Conservation (phyloP, 2,888 invertebrate species). For the Lydus trimaculatus region DNA sequence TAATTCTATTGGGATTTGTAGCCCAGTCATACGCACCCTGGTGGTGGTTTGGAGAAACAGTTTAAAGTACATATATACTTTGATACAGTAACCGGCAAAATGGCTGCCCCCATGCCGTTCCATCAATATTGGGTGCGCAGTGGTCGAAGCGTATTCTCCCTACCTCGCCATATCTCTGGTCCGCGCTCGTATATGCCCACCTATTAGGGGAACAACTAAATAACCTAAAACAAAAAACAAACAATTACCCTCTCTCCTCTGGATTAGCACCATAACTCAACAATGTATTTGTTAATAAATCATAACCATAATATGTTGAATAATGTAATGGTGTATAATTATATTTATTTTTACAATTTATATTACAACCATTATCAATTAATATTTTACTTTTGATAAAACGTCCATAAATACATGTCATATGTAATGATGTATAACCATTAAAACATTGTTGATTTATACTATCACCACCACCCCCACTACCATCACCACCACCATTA, state of each 20-base stretch:
- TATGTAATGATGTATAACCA: slow-evolving; percentile 69
- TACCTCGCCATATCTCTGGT: no score
- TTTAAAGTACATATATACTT: no score
- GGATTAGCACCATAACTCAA: slow-evolving; percentile 63
- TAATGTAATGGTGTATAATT: slow-evolving; percentile 70
- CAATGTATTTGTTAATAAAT: slow-evolving; percentile 64
- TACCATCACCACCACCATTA: not conserved
- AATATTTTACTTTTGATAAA: slow-evolving; percentile 69
- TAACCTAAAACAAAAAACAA: not conserved
- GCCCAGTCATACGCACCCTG: no score
- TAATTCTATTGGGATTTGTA: no score
- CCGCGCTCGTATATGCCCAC: no score
- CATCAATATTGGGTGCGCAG: no score
- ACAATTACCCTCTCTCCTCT: slow-evolving; percentile 58
- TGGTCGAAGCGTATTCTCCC: no score
- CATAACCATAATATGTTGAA: slow-evolving; percentile 69
- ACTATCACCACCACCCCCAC: slow-evolving; percentile 52
- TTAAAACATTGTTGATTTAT: slow-evolving; percentile 66
- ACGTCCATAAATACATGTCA: slow-evolving; percentile 72
- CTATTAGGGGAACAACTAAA: no score
- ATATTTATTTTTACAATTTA: slow-evolving; percentile 66
- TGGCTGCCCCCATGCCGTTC: no score
- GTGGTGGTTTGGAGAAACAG: no score
- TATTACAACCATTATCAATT: slow-evolving; percentile 66
- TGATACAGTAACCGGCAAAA: no score